These are phyloP conservation scores for Zygaena filipendulae DNA, from an alignment of 2,888 invertebrate species.

Conservation along the genomic window DNA sequence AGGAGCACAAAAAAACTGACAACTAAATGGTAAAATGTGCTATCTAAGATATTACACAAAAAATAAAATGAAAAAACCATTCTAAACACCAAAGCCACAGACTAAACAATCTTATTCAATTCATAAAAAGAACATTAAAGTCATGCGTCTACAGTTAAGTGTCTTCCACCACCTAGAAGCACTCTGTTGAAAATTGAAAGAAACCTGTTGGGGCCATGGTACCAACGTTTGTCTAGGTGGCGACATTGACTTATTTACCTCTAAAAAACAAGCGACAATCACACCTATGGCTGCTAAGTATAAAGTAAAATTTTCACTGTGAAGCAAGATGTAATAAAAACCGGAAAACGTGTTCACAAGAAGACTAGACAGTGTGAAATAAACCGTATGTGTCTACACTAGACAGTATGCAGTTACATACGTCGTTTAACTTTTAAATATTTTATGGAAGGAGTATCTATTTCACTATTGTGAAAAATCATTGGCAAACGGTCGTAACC, in stretches of 20 bases:
- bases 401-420: conserved; percentile 26
- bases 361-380: conserved; percentile 42
- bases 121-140: too few species aligned
- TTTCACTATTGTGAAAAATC: too few species aligned
- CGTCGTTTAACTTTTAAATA: too few species aligned
- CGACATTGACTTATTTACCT: conserved; percentile 46
- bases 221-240: conserved; percentile 54
- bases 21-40: too few species aligned
- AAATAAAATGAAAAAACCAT: too few species aligned
- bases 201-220: conserved; percentile 53
- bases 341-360: conserved; percentile 43
- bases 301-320: conserved; percentile 24
- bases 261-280: conserved; percentile 21
- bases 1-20: too few species aligned
- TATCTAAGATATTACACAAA: too few species aligned
- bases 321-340: conserved; percentile 27
- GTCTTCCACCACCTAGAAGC: conserved; percentile 56
- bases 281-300: conserved; percentile 21
- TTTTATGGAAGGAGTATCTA: too few species aligned
- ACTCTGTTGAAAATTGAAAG: conserved; percentile 63
- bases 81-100: too few species aligned
- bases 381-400: conserved; percentile 23
- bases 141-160: conserved; percentile 45
- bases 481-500: too few species aligned
- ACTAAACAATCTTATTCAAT: too few species aligned